A percentile compares a stretch with the other conserved stretches of the same genome.
phyloP scores from a whole-genome alignment of 2,113 vertebrate species.

The Crotalus viridis region DNA sequence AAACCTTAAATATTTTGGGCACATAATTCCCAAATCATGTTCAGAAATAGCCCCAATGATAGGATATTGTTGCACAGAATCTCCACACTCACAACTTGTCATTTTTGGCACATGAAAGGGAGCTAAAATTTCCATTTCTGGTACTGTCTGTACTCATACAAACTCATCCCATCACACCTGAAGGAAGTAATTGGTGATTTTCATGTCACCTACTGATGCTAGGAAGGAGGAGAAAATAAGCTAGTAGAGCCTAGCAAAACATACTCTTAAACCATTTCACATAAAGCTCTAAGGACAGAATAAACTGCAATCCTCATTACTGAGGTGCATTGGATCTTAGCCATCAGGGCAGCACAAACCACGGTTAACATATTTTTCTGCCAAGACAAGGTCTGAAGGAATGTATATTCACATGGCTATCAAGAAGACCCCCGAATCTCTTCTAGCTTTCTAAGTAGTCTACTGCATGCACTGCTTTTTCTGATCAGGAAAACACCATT shows the following conservation, averaged over 20 bases:
- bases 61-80: not conserved
- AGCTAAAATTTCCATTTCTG: not conserved
- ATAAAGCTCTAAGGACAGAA: not conserved
- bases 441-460: not conserved
- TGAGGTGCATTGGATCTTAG: not conserved
- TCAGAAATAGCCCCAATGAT: not conserved
- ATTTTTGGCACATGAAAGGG: not conserved
- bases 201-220: not conserved
- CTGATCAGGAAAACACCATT: not conserved
- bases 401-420: not conserved
- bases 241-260: not conserved
- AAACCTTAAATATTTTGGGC: not conserved
- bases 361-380: not conserved
- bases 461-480: not conserved
- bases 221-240: not conserved
- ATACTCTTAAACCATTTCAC: not conserved
- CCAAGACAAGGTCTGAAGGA: not conserved
- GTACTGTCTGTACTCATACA: not conserved
- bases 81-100: not conserved
- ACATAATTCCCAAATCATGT: not conserved
- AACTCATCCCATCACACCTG: not conserved
- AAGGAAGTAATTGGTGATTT: not conserved
- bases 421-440: not conserved
- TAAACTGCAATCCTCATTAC: not conserved
- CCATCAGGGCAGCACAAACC: not conserved